Base-by-base conservation (phyloP, 1,140 invertebrate genomes). In the Mesaphorura yosii region DNA sequence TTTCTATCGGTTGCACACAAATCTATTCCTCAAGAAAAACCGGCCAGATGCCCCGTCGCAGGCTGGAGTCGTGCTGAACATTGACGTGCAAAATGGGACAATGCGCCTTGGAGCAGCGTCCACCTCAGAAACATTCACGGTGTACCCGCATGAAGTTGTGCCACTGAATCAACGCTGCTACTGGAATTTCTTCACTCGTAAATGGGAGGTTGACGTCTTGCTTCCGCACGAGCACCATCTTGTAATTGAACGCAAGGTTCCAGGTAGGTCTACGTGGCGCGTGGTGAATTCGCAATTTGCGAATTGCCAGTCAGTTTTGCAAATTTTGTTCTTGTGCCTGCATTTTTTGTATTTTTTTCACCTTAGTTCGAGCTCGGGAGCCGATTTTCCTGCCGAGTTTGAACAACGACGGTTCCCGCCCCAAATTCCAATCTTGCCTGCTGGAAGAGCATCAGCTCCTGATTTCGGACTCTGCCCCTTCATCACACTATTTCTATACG, bases 131-230 rank as follows among this genome's bases (percentile, higher is more conserved):
- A 27, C 12, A 25, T 38, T 47, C 6, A 25, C 20, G 10, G 45
- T 52, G 15, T 53, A 29, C n/a, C 59, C 59, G 22, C 59, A 61
- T 26, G 3, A 25, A 12, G 49, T 61, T 15, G 44, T 27, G 0
- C 55, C 59, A 47, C 29, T 58, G 28, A 20, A 25, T 15, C 39
- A 50, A 20, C 42, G 59, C 25, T 55, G 48, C 17, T 51, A 28
- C 41, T 61, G 59, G 59, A 61, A 55, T 31, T 61, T 61, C 48
- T 57, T 55, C 45, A 46, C 44, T 5, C 31, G 53, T n/a, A 42
- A 39, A 31, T 61, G 59, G 59, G 7, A 39, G 25, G 1, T 51
- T 14, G 52, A 58, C 26, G 45, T 41, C 2, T 38, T 57, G 2
- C 37, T 60, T 38, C 55, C 52, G 20, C 59, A 51, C 14, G 37